Evolutionary conservation across 2,797 vertebrate genomes (phyloP), one percentile per base, ranked within the genome.

Genomic region (Strix occidentalis): DNA sequence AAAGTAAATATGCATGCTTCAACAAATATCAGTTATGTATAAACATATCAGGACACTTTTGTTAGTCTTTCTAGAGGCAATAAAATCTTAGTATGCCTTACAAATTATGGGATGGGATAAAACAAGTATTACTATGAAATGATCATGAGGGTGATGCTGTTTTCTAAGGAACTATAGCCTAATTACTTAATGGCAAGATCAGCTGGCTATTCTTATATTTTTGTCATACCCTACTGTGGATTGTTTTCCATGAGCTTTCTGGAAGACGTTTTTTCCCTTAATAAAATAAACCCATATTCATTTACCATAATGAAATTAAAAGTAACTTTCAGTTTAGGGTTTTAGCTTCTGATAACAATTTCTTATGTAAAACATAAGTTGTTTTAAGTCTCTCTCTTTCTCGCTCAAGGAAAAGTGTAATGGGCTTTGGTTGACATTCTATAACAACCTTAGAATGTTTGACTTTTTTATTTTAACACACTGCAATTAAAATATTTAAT

Each of bases 401-500:
- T 90, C 2, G 1, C 24, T 93, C 24, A 72, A 78, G 23, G 21
- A 80, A 87, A 9, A 66, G 3, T 54, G 23, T 64, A 77, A 64
- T 50, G 28, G 16, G 29, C 58, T 84, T 83, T 57, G 16, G 23
- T 1, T 84, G 29, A 23, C 39, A 90, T 64, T 66, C 46, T 80
- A 37, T 58, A 93, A 65, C 61, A 92, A 69, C 15, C 10, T 4
- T 58, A 71, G 37, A 88, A 77, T 61, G 13, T 56, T 90, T 84
- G 50, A 19, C 5, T 87, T 74, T 61, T 91, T 80, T 33, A 76
- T 71, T 94, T 90, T 81, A 93, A 12, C 28, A 56, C 16, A 37
- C 6, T 87, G 11, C 29, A 90, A 63, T 80, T 41, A 96, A 92
- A 96, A 96, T 84, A 97, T 95, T 94, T 84, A 84, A 95, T 96